Evolutionary conservation across 2,113 vertebrate species (phyloP).

Genomic region (Pheucticus melanocephalus): DNA sequence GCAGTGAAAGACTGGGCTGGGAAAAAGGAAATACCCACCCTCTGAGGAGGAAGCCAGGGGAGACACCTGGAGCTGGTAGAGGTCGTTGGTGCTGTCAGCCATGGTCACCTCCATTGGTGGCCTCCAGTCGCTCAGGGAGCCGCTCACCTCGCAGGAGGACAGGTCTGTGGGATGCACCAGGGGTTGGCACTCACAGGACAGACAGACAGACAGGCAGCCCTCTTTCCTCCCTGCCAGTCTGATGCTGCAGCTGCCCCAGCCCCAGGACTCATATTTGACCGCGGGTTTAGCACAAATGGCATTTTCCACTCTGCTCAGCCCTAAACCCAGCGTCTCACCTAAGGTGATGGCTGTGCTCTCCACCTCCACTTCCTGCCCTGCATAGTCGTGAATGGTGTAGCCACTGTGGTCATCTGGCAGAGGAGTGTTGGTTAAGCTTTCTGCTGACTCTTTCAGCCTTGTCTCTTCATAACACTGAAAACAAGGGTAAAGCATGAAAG

Average conservation of each 20-base stretch:
- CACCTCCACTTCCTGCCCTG: slow-evolving; percentile 77
- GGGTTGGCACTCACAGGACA: neutral
- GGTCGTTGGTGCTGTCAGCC: slow-evolving; percentile 78
- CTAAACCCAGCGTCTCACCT: slow-evolving; percentile 66
- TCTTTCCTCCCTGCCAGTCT: neutral
- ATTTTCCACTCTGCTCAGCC: neutral
- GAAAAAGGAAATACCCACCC: slow-evolving; percentile 44
- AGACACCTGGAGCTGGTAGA: slow-evolving; percentile 79
- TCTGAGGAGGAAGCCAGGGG: slow-evolving; percentile 71
- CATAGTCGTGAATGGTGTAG: slow-evolving; percentile 53
- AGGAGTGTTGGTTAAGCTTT: slow-evolving; percentile 72
- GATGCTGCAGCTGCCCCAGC: neutral
- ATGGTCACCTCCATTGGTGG: slow-evolving; percentile 42
- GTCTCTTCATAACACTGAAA: slow-evolving; percentile 46
- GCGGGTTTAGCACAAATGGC: neutral
- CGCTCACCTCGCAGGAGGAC: slow-evolving; percentile 42
- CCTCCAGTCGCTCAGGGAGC: slow-evolving; percentile 60
- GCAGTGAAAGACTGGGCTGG: neutral
- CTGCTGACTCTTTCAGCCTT: slow-evolving; percentile 66
- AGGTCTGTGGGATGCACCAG: slow-evolving; percentile 41
- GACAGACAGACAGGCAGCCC: neutral
- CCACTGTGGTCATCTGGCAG: slow-evolving; percentile 71
- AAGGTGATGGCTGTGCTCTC: slow-evolving; percentile 72
- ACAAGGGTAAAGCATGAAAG: neutral
- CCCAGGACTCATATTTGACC: neutral